Conservation (phyloP, 1,140 invertebrate species). For the Brachionus rubens region DNA sequence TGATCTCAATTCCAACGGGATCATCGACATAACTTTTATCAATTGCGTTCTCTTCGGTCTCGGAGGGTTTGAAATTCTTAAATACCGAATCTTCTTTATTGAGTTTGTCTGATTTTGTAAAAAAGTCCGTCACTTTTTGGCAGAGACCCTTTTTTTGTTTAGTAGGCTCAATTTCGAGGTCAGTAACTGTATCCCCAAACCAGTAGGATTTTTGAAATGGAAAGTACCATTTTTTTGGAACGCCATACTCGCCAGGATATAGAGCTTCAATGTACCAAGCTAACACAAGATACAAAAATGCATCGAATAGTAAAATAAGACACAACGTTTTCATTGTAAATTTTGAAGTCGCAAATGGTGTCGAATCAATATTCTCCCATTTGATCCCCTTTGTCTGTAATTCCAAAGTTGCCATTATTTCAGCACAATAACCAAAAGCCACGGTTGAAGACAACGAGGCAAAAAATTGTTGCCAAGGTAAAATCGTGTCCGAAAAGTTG, state of each 20-base stretch:
- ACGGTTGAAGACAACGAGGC: constrained; percentile 69
- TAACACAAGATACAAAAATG: constrained; percentile 59
- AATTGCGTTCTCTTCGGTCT: background rate
- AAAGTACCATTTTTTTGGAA: constrained; percentile 63
- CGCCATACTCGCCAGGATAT: constrained; percentile 65
- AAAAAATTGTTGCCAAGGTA: constrained; percentile 52
- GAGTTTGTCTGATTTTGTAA: background rate
- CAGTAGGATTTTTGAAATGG: constrained; percentile 63
- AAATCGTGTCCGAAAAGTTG: constrained; percentile 62
- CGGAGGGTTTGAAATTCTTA: background rate
- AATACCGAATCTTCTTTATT: background rate
- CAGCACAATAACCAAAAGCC: constrained; percentile 73
- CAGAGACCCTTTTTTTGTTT: background rate
- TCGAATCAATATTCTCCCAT: constrained; percentile 70
- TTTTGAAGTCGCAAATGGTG: constrained; percentile 54
- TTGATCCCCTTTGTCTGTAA: constrained; percentile 68
- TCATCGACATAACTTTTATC: background rate
- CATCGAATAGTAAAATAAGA: constrained; percentile 64
- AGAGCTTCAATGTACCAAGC: constrained; percentile 68
- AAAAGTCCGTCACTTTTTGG: background rate
- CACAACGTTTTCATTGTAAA: constrained; percentile 50
- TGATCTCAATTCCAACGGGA: constrained; percentile 66
- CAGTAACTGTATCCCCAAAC: constrained; percentile 54
- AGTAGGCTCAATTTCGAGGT: background rate
- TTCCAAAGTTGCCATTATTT: constrained; percentile 68